phyloP scores from a whole-genome alignment of 2,888 invertebrate species.

The Drepana falcataria region DNA sequence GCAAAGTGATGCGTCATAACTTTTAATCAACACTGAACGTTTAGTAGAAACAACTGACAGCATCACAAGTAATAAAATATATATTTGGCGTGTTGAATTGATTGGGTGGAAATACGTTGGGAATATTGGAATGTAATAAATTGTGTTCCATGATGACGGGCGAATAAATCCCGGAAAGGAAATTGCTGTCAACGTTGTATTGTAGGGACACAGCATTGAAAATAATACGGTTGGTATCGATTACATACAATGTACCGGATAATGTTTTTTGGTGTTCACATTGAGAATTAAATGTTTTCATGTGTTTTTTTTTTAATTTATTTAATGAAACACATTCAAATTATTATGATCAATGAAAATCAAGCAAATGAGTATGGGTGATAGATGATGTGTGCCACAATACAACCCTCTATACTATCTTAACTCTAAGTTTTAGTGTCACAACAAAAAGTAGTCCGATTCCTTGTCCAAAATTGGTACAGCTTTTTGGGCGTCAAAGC shows the following conservation, averaged over 20 bases:
- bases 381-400: no score
- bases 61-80: constrained; percentile 32
- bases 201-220: background rate
- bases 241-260: background rate
- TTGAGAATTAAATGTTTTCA: no score
- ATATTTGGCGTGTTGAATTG: constrained; percentile 58
- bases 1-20: constrained; percentile 65
- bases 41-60: constrained; percentile 50
- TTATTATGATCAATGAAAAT: no score
- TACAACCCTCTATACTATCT: no score
- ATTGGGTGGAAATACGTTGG: constrained; percentile 49
- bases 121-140: constrained; percentile 41
- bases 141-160: constrained; percentile 50
- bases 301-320: no score
- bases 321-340: no score
- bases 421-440: no score
- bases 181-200: constrained; percentile 27
- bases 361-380: no score
- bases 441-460: no score
- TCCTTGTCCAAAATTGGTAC: no score
- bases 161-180: constrained; percentile 33
- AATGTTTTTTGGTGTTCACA: background rate
- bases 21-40: constrained; percentile 73
- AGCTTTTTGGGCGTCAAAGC: no score
- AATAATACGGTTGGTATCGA: background rate